A percentile compares a stretch with the other conserved stretches of the same genome.
Conservation (phyloP, 1,140 invertebrate species). For the Uloborus diversus region DNA sequence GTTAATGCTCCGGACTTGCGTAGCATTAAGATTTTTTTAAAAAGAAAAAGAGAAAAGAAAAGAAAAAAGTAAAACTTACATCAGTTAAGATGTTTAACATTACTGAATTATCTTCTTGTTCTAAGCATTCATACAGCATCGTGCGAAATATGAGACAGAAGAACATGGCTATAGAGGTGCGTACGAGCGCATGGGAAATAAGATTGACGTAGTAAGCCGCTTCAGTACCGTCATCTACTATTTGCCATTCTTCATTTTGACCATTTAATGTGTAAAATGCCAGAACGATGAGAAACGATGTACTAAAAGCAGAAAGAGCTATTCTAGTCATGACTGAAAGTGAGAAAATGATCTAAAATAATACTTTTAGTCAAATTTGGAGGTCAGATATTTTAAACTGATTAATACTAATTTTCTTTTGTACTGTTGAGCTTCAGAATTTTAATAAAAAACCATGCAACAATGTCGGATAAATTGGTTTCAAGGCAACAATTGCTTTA, state of each 20-base stretch:
- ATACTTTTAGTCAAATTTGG: no score
- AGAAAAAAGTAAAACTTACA: not conserved
- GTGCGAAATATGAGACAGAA: slow-evolving; percentile 3
- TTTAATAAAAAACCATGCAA: no score
- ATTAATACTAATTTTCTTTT: no score
- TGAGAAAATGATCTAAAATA: no score
- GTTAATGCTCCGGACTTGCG: no score
- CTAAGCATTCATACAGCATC: not conserved
- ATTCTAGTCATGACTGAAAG: slow-evolving; percentile 5
- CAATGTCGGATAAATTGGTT: no score
- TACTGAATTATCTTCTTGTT: not conserved
- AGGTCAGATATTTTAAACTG: no score
- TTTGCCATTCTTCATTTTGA: slow-evolving; percentile 7
- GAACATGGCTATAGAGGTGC: not conserved
- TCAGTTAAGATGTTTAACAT: not conserved
- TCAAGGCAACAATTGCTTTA: no score
- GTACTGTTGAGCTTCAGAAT: no score
- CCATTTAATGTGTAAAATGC: not conserved
- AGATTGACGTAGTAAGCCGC: slow-evolving; percentile 1
- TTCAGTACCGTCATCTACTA: not conserved
- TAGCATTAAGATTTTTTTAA: no score
- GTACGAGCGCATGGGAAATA: not conserved
- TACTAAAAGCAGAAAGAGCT: not conserved
- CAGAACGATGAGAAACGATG: not conserved
- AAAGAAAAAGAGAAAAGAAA: no score